These are phyloP conservation scores for Laupala kohalensis DNA, from an alignment of 1,140 invertebrate genomes.

Conservation along the genomic window DNA sequence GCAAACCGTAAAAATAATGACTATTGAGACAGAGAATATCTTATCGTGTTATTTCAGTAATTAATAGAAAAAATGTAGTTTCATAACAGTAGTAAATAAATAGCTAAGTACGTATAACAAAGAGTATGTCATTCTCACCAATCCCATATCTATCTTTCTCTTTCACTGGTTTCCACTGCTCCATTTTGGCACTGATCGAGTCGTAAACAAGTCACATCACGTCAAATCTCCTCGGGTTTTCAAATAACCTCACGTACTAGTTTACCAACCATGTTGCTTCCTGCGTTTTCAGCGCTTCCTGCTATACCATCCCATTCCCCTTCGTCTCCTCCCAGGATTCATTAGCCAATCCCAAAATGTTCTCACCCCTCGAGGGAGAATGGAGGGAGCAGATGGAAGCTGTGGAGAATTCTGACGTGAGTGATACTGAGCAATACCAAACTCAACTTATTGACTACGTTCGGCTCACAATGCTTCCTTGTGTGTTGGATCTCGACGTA, in stretches of 20 bases:
- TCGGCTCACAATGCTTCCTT: too few species aligned
- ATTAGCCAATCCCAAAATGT: too few species aligned
- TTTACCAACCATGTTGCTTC: not conserved
- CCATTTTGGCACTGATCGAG: constrained; percentile 4
- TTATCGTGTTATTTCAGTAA: not conserved
- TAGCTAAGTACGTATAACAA: not conserved
- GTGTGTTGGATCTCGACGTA: too few species aligned
- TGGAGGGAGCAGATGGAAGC: too few species aligned
- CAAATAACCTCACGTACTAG: too few species aligned
- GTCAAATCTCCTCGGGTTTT: not conserved
- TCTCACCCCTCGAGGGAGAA: too few species aligned
- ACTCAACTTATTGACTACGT: too few species aligned
- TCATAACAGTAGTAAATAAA: not conserved
- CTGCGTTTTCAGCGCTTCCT: not conserved
- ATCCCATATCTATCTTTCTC: constrained; percentile 26
- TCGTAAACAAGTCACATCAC: not conserved
- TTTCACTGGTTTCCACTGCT: constrained; percentile 22
- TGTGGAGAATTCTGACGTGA: too few species aligned
- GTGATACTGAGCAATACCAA: too few species aligned
- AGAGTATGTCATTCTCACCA: constrained; percentile 17
- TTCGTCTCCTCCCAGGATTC: not conserved
- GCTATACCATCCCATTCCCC: not conserved
- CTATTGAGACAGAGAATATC: not conserved
- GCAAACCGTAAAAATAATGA: too few species aligned
- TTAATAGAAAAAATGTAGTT: not conserved